Conservation (phyloP, 2,888 invertebrate species). For the Amblyjoppa proteus region DNA sequence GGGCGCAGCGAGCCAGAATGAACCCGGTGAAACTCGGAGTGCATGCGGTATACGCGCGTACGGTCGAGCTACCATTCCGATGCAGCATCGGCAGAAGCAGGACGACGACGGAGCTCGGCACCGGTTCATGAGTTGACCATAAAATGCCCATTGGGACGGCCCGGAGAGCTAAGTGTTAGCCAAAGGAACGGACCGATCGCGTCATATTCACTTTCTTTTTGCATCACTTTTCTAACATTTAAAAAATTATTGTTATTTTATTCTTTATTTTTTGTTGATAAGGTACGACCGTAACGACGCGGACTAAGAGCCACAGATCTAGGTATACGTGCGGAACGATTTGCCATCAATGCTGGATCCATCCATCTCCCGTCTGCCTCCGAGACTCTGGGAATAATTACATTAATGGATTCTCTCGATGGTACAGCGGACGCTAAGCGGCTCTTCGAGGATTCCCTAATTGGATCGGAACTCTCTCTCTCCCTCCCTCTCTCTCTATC, state of each 20-base stretch:
- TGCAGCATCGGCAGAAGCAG: background rate
- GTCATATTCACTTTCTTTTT: conserved; percentile 42
- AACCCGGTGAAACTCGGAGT: conserved; percentile 63
- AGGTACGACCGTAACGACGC: conserved; percentile 31
- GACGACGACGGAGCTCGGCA: background rate
- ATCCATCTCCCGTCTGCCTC: conserved; percentile 35
- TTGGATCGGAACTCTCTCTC: conserved; percentile 26
- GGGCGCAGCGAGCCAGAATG: background rate
- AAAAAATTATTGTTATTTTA: background rate
- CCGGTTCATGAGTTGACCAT: conserved; percentile 33
- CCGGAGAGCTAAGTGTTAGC: background rate
- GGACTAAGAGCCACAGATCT: background rate
- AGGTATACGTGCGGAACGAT: conserved; percentile 8
- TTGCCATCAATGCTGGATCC: conserved; percentile 30
- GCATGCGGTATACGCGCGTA: conserved; percentile 46
- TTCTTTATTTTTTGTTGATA: background rate
- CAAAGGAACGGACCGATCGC: conserved; percentile 38
- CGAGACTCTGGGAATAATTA: conserved; percentile 52
- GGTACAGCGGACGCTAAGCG: conserved; percentile 16
- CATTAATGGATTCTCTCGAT: conserved; percentile 55
- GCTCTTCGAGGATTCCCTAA: conserved; percentile 50
- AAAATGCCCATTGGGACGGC: conserved; percentile 38
- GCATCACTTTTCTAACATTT: background rate
- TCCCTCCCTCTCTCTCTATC: background rate
- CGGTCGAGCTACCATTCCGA: background rate